A percentile compares a stretch with the other conserved stretches of the same genome.
Evolutionary conservation across 92 coral and sea anemone species (phyloP).

Genomic region (Epizoanthus fatuus): DNA sequence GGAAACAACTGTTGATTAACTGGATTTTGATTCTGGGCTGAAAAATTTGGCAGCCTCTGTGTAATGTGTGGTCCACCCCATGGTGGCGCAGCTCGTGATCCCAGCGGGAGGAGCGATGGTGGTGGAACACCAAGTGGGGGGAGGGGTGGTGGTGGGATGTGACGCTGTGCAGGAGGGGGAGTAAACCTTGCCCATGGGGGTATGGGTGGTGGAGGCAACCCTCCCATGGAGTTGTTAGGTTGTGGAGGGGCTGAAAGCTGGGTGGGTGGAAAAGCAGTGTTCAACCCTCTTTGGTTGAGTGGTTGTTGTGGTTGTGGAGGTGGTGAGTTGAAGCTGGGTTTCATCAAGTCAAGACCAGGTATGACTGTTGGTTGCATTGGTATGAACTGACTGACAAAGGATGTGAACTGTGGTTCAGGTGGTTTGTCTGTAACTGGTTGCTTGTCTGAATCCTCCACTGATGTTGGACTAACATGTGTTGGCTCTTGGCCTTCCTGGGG

Average conservation of each 20-base stretch:
- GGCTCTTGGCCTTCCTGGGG: background rate
- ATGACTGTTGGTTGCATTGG: constrained; percentile 27
- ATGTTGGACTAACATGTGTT: background rate
- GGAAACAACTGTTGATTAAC: constrained; percentile 8
- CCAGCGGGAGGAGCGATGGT: constrained; percentile 15
- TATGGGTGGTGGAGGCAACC: constrained; percentile 30
- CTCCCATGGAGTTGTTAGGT: background rate
- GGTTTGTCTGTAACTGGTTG: background rate
- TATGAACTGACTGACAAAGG: constrained; percentile 7
- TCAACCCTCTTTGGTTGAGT: constrained; percentile 17
- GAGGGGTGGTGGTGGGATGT: constrained; percentile 22
- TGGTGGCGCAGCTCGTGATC: background rate
- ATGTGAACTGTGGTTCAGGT: background rate
- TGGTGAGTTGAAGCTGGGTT: constrained; percentile 33
- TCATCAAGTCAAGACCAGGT: constrained; percentile 41
- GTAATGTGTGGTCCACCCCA: constrained; percentile 17
- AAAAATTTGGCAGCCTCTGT: background rate
- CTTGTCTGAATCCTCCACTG: background rate
- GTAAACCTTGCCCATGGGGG: constrained; percentile 47
- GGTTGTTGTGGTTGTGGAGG: constrained; percentile 31
- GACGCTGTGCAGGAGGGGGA: constrained; percentile 37
- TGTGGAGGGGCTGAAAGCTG: background rate
- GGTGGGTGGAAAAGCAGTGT: constrained; percentile 9
- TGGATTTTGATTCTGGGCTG: constrained; percentile 26
- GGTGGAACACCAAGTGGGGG: constrained; percentile 18